These are phyloP conservation scores for Stenodema calcarata DNA, from an alignment of 2,888 invertebrate genomes.

Conservation along the genomic window DNA sequence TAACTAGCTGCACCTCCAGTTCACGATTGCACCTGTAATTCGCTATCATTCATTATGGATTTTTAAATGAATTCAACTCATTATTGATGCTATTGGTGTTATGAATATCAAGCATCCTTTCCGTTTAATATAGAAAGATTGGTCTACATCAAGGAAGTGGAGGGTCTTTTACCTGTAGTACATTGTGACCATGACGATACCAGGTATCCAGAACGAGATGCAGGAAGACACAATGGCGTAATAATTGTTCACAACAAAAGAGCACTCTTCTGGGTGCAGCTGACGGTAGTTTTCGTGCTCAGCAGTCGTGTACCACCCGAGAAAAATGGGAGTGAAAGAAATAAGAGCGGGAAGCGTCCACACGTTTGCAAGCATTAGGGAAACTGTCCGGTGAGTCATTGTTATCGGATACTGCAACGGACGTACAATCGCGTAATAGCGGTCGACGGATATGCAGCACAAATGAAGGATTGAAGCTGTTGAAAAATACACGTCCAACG, in stretches of 20 bases:
- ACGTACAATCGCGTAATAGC: constrained; percentile 89
- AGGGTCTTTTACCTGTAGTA: constrained; percentile 65
- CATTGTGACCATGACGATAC: constrained; percentile 90
- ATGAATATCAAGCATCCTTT: no score
- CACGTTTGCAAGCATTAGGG: constrained; percentile 64
- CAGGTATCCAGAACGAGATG: constrained; percentile 92
- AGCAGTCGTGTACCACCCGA: constrained; percentile 73
- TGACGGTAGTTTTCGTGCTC: constrained; percentile 67
- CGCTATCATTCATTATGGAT: no score
- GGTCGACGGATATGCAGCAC: constrained; percentile 92
- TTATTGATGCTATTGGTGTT: no score
- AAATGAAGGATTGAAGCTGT: constrained; percentile 91
- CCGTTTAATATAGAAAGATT: no score
- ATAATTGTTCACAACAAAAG: constrained; percentile 83
- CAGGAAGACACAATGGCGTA: constrained; percentile 89
- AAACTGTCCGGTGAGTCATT: constrained; percentile 83
- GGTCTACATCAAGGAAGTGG: no score
- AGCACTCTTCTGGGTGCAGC: constrained; percentile 76
- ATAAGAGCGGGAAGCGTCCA: constrained; percentile 70
- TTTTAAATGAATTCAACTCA: no score
- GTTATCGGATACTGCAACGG: constrained; percentile 90
- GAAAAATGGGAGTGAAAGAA: constrained; percentile 71
- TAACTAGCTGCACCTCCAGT: no score
- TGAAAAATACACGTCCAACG: constrained; percentile 91
- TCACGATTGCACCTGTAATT: no score